Base-by-base conservation (phyloP, 2,797 vertebrate species). In the Melanogrammus aeglefinus region DNA sequence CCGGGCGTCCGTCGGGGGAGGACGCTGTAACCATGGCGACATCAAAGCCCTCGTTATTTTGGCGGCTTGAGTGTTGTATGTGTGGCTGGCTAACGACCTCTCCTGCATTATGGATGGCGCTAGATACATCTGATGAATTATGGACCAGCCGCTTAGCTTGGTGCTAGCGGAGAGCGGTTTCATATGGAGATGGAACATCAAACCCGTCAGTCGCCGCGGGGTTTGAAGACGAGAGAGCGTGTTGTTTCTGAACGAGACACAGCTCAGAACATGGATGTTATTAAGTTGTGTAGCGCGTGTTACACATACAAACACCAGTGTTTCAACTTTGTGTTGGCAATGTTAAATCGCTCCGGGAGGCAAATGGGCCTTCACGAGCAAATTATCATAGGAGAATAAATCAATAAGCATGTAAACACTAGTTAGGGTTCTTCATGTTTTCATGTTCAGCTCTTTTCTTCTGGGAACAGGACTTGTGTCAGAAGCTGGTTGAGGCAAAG, bases 51-150 rank as follows among this genome's bases (percentile, higher is more conserved):
- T 84, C 63, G 5, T 81, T 77, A 72, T 80, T 69, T 29, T 70
- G 24, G 78, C 77, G 24, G 75, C 79, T 78, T 74, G 70, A 27
- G 63, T 1, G 14, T 73, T 76, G 72, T 77, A 9, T 81, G 83
- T 85, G 84, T 88, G 88, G 81, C 87, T 90, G 80, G 88, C 82
- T 91, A 86, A 91, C 18, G 75, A 79, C 80, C 51, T 9, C 78
- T 14, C 31, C 74, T 91, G 82, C 87, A 90, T 92, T 90, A 90
- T 91, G 90, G 86, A 92, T 90, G 83, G 44, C 27, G 6, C 84
- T 84, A 82, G 88, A 88, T 85, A 87, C 80, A 81, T 76, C 77
- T 2, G 9, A 90, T 93, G 83, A 91, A 92, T 93, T 88, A 90
- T 92, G 85, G 75, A 92, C 73, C 51, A 33, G 79, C 73, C 88